phyloP scores from a whole-genome alignment of 2,113 vertebrate genomes.

The Phycodurus eques region DNA sequence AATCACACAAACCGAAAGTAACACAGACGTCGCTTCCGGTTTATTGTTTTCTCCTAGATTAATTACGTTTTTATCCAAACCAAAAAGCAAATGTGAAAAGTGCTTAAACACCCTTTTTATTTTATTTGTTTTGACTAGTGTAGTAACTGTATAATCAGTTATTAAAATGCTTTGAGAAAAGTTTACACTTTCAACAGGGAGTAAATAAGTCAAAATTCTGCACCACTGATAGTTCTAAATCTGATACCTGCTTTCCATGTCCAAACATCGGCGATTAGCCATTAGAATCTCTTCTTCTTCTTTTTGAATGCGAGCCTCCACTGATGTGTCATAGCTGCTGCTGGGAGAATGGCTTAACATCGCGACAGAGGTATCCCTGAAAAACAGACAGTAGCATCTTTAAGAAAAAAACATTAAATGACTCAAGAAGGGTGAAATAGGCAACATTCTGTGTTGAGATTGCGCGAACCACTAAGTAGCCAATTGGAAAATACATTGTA shows the following conservation, averaged over 20 bases:
- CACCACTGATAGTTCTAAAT: neutral
- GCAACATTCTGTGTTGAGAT: neutral
- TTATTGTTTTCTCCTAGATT: too few species aligned
- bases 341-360: slow-evolving; percentile 87
- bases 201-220: neutral
- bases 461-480: neutral
- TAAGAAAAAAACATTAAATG: neutral
- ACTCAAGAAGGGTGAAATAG: neutral
- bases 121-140: too few species aligned
- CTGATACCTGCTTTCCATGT: slow-evolving; percentile 95
- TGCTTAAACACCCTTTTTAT: too few species aligned
- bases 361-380: slow-evolving; percentile 84
- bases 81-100: too few species aligned
- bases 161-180: too few species aligned
- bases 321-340: slow-evolving; percentile 90
- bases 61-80: too few species aligned
- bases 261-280: slow-evolving; percentile 93
- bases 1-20: too few species aligned
- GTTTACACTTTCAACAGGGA: neutral
- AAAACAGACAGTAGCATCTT: neutral
- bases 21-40: too few species aligned
- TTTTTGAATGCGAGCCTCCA: slow-evolving; percentile 96
- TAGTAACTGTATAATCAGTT: too few species aligned
- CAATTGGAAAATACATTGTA: neutral
- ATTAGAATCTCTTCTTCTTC: slow-evolving; percentile 97